phyloP scores from a whole-genome alignment of 2,797 vertebrate genomes.

The Paramormyrops hopkinsi region DNA sequence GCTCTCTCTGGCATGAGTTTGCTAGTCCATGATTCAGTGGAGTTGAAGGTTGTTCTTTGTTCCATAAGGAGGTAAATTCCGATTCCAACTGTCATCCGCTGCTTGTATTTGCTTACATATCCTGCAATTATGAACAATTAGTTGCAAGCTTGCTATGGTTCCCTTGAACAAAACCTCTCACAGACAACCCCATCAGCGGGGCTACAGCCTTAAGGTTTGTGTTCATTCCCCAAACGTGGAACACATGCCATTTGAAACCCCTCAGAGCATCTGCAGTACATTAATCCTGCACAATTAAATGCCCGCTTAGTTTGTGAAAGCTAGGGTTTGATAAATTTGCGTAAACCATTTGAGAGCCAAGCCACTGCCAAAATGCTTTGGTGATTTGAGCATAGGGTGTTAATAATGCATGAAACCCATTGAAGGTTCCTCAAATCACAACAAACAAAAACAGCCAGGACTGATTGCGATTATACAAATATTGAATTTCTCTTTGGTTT shows the following conservation, averaged over 20 bases:
- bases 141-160: background rate
- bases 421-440: background rate
- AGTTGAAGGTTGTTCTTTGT: background rate
- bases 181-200: background rate
- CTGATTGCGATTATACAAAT: background rate
- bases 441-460: background rate
- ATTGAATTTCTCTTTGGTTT: background rate
- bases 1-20: background rate
- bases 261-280: background rate
- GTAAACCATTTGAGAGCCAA: background rate
- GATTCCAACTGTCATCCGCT: background rate
- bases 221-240: background rate
- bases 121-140: background rate
- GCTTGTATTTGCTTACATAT: background rate
- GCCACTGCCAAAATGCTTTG: background rate
- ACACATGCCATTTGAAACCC: background rate
- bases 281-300: constrained; percentile 4
- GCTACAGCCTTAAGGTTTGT: background rate
- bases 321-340: background rate
- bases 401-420: background rate
- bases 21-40: background rate
- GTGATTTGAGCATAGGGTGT: background rate
- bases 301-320: background rate
- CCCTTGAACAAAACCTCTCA: background rate
- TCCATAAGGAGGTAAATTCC: background rate